phyloP scores from a whole-genome alignment of 2,888 invertebrate genomes.

The Hypselothyrea guttata region DNA sequence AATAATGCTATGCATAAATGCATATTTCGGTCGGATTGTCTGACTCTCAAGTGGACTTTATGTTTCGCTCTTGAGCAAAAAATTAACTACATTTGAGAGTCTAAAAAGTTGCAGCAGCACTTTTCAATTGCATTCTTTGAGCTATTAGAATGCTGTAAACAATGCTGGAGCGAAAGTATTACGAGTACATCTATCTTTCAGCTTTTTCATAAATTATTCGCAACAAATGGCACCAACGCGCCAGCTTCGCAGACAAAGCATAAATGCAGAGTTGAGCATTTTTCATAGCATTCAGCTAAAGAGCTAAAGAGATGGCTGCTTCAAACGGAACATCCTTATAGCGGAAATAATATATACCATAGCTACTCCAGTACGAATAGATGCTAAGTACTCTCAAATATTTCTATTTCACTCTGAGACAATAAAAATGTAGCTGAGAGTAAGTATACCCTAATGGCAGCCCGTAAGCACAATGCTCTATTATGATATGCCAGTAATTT shows the following conservation, averaged over 20 bases:
- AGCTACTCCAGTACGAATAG: too few relatives aligned
- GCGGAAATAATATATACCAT: too few relatives aligned
- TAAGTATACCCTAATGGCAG: too few relatives aligned
- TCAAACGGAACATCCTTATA: too few relatives aligned
- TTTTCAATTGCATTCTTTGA: constrained; percentile 37
- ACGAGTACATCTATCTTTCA: constrained; percentile 27
- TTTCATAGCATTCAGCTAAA: constrained; percentile 38
- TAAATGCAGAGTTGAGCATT: constrained; percentile 40
- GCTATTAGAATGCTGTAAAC: constrained; percentile 49
- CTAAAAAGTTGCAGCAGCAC: constrained; percentile 10
- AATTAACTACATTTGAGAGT: constrained; percentile 40
- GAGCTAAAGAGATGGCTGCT: constrained; percentile 18
- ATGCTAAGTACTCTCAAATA: too few relatives aligned
- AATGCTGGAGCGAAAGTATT: constrained; percentile 47
- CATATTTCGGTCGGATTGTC: constrained; percentile 25
- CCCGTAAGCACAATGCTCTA: too few relatives aligned
- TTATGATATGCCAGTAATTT: too few relatives aligned
- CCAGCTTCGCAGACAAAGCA: constrained; percentile 1
- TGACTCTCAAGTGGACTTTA: not conserved
- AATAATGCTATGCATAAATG: too few relatives aligned
- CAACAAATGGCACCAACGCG: constrained; percentile 55
- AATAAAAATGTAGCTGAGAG: too few relatives aligned
- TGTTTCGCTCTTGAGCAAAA: constrained; percentile 15
- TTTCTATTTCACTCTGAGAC: too few relatives aligned
- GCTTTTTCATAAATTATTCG: constrained; percentile 66